Evolutionary conservation across 2,888 invertebrate species (phyloP), one percentile per base, ranked within the genome.

Genomic region (Mesochorus sp.): DNA sequence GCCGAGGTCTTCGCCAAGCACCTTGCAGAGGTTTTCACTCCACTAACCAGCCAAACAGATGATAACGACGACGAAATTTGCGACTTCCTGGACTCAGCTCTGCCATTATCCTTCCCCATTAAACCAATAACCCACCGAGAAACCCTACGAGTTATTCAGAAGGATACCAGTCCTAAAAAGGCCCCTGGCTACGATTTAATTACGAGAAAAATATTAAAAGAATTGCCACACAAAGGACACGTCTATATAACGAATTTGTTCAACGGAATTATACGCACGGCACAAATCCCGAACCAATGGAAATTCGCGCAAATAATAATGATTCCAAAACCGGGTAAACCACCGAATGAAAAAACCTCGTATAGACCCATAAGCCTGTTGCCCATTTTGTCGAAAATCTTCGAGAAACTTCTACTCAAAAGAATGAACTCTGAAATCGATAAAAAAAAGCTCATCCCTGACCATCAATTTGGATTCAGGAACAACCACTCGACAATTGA

Each of bases 131-230:
- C 53, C 53, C 53, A 53, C 12, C 39, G 24, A 24, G 57, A 59
- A 59, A 39, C 53, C 14, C 5, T 53, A 6, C 28, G 53, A 53
- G 31, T 10, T 17, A 53, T 53, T 6, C 10, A 31, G 34, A 53
- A 53, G 49, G 39, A 57, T 24, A 34, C 24, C 19, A 71, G 59
- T 31, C 71, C 71, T n/a, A 82, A 80, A 72, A 83, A 82, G 73
- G 67, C 80, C 21, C 80, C 83, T 21, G 82, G 82, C 8, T 81
- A 80, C 39, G 85, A 85, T 66, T 62, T 80, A 12, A 84, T 86
- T 8, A 85, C 81, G 10, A 79, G 79, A 0, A 76, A 76, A 37
- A 39, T 86, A 4, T 14, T 78, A 37, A 85, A 83, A 78, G 70
- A 83, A 53, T 79, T 84, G 17, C 83, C 84, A 28, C 47, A 26